Evolutionary conservation across 2,113 vertebrate species (phyloP).

Genomic region (Pygathrix nemaeus): DNA sequence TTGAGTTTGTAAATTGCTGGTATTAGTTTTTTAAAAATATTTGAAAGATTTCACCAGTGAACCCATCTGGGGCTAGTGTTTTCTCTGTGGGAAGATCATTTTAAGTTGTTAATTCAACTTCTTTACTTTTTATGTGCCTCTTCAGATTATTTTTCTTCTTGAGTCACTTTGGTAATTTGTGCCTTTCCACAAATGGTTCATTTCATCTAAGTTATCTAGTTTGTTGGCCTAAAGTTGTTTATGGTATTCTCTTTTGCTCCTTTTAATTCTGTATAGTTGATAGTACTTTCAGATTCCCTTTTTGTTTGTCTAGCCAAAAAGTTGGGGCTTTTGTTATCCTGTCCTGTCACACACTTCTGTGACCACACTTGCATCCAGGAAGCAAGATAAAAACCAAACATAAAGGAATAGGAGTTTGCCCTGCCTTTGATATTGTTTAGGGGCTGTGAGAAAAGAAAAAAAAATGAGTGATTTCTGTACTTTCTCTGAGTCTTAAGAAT

Average conservation of each 20-base stretch:
- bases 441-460: background rate
- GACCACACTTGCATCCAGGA: background rate
- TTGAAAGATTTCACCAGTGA: background rate
- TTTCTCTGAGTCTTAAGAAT: background rate
- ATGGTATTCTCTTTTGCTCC: background rate
- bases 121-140: background rate
- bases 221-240: background rate
- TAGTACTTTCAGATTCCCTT: background rate
- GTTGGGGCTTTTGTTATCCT: background rate
- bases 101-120: background rate
- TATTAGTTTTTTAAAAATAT: background rate
- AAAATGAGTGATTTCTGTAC: background rate
- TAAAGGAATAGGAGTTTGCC: background rate
- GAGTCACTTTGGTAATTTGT: slow-evolving; percentile 2
- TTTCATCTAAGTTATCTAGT: background rate
- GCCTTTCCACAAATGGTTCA: slow-evolving; percentile 23
- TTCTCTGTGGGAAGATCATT: background rate
- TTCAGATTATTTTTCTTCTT: background rate
- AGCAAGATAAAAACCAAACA: background rate
- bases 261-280: background rate
- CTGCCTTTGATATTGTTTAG: background rate
- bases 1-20: background rate
- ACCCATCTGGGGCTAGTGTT: background rate
- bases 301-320: background rate
- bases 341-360: background rate